Conservation (phyloP, 2,113 vertebrate species). For the Emydura subglobosa region DNA sequence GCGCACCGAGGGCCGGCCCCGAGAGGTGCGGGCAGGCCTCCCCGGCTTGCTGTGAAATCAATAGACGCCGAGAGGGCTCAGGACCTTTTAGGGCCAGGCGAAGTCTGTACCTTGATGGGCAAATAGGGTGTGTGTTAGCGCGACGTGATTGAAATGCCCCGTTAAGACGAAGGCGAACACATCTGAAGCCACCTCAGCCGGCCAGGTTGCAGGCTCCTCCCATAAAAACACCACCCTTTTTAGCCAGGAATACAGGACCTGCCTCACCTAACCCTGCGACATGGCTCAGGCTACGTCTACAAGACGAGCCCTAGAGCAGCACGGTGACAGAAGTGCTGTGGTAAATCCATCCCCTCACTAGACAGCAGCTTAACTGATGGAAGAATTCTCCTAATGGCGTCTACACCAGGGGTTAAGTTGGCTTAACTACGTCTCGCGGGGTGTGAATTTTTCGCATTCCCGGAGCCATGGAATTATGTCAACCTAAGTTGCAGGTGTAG, state of each 20-base stretch:
- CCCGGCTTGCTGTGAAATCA: too few species aligned
- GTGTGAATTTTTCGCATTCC: background rate
- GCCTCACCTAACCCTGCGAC: background rate
- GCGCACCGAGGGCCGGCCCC: too few species aligned
- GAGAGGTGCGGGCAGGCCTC: background rate
- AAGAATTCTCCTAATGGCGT: background rate
- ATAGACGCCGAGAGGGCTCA: too few species aligned
- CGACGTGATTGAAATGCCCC: background rate
- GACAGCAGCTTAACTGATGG: background rate
- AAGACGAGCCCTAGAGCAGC: background rate
- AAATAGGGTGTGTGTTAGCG: background rate
- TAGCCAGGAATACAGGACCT: background rate
- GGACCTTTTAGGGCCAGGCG: background rate
- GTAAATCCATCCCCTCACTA: background rate
- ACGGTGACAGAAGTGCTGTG: background rate
- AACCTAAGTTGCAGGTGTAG: background rate
- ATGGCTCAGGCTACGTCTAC: background rate
- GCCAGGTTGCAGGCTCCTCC: too few species aligned
- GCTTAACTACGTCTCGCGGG: background rate
- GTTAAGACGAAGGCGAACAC: background rate
- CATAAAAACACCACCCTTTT: background rate
- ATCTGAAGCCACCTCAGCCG: background rate
- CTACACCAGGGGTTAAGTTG: background rate
- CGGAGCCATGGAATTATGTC: background rate
- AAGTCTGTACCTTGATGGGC: background rate